These are phyloP conservation scores for Lasiurus borealis DNA, from an alignment of 2,113 vertebrate species.

Conservation along the genomic window DNA sequence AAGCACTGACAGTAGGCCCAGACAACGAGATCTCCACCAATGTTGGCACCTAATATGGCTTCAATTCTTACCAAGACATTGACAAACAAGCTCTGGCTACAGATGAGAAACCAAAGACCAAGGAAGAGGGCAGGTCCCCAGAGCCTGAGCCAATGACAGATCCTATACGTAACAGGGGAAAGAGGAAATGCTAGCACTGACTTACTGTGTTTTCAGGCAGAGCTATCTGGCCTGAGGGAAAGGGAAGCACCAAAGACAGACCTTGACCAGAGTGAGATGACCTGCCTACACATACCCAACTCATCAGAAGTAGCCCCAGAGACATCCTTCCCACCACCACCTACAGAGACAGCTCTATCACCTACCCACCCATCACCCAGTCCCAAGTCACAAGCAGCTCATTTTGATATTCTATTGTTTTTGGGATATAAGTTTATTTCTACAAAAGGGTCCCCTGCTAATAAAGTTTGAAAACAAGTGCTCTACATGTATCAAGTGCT, in stretches of 20 bases:
- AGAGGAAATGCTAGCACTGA: neutral
- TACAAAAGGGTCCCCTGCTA: neutral
- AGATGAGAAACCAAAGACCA: neutral
- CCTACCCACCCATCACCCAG: neutral
- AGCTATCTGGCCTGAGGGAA: too few relatives aligned
- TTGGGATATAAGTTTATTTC: neutral
- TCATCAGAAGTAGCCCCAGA: neutral
- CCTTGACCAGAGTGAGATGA: rapidly evolving
- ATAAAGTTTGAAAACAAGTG: neutral
- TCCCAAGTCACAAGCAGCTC: neutral
- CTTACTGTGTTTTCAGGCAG: neutral
- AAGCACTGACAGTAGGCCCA: neutral
- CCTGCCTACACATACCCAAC: neutral
- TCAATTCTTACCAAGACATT: neutral
- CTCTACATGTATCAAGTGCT: neutral
- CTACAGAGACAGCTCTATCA: neutral
- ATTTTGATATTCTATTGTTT: neutral
- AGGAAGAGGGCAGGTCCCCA: neutral
- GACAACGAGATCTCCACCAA: neutral
- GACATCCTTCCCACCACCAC: neutral
- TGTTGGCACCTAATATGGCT: neutral
- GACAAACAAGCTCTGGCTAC: neutral
- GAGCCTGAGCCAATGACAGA: neutral
- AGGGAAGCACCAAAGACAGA: neutral
- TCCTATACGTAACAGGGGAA: neutral